Base-by-base conservation (phyloP, 1,140 invertebrate genomes). In the Ditylenchus dipsaci region DNA sequence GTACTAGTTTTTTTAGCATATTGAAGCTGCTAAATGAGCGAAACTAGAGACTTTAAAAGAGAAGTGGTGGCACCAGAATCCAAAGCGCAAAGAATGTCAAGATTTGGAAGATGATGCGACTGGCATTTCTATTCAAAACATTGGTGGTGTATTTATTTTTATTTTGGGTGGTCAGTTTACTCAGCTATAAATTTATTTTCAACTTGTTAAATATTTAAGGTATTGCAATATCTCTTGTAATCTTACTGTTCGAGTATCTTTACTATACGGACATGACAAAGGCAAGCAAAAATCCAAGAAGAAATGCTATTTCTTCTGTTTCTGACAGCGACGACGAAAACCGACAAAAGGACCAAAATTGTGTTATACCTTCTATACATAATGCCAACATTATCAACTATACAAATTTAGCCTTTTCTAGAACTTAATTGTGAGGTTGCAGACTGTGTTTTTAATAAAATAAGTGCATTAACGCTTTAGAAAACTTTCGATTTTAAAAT, bases 51-150 rank as follows among this genome's bases (percentile, higher is more conserved):
- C 91, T 69, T 82, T 97, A 0, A 97, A 96, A 85, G 91, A 95
- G 77, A 89, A 88, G 74, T 97, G 94, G 93, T 97, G 94, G 94
- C 91, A 89, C 72, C 88, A 90, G 65, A 93, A 95, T 80, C 88
- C 89, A 0, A 86, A 88, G 0, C 88, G 88, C 45, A 88, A 88
- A 76, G 71, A 88, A 27, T 97, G 95, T 83, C 90, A 92, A 47
- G 90, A 91, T 76, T 87, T 90, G 53, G 91, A 93, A 65, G 90
- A 94, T 81, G 91, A 95, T 83, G 91, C 90, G 17, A 93, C 95
- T 76, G 93, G 94, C 43, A 97, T 97, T 77, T 93, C 91, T 67
- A 95, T 68, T 21, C 88, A 93, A 74, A 97, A 97, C 82, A 97
- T 97, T 70, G 92, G 94, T 47, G 94, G 94, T 0, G 93, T 97